Conservation (phyloP, 2,797 vertebrate genomes). For the Yasuhikotakia modesta region DNA sequence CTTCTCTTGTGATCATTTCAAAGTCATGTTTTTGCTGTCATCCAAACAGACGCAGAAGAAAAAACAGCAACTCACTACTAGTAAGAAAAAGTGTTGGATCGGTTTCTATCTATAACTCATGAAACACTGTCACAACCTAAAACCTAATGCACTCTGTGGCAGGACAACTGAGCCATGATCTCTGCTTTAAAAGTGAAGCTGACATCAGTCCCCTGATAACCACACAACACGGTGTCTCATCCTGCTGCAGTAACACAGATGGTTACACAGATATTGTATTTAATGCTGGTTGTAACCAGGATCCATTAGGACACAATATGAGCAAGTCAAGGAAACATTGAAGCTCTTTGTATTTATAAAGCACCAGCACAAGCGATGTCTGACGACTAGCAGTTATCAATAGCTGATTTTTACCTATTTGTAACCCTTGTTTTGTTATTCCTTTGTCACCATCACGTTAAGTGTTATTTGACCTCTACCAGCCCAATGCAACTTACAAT, state of each 20-base stretch:
- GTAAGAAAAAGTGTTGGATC: slow-evolving; percentile 20
- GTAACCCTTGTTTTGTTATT: neutral
- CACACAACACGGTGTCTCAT: neutral
- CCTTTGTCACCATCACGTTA: neutral
- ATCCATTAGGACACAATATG: neutral
- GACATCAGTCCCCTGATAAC: slow-evolving; percentile 6
- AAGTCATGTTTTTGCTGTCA: too few species aligned
- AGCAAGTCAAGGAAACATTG: neutral
- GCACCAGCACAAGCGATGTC: slow-evolving; percentile 11
- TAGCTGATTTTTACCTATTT: too few species aligned
- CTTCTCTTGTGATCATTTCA: neutral
- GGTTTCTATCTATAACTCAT: slow-evolving; percentile 46
- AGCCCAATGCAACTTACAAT: neutral
- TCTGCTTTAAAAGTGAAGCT: neutral
- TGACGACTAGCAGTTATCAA: neutral
- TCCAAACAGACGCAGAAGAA: neutral
- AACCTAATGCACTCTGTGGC: neutral
- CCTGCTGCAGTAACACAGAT: neutral
- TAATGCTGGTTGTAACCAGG: neutral
- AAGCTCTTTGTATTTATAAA: neutral
- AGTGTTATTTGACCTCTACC: neutral
- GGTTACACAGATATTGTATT: neutral
- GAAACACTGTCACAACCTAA: slow-evolving; percentile 10
- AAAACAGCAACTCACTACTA: neutral
- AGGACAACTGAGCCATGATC: neutral